These are phyloP conservation scores for Solenopsis fugax DNA, from an alignment of 1,140 invertebrate genomes.

Conservation along the genomic window DNA sequence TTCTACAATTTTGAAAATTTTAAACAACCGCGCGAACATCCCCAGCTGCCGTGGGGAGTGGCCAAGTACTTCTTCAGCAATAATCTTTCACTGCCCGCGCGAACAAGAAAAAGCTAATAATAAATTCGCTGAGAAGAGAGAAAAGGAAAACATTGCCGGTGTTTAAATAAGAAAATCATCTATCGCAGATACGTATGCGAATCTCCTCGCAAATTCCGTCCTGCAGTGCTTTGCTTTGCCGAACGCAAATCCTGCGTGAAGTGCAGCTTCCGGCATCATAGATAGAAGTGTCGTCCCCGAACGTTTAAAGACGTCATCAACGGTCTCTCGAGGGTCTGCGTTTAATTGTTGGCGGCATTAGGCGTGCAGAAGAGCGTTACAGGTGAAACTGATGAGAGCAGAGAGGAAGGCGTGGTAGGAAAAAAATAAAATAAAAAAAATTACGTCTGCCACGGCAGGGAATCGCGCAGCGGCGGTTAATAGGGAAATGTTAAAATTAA, in stretches of 20 bases:
- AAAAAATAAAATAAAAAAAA: not conserved
- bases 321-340: constrained; percentile 6
- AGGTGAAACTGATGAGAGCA: not conserved
- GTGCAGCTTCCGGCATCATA: not conserved
- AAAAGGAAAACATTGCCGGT: not conserved
- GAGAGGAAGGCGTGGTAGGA: not conserved
- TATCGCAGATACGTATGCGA: not conserved
- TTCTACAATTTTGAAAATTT: not conserved
- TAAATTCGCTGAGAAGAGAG: not conserved
- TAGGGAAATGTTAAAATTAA: constrained; percentile 57
- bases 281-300: not conserved
- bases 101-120: not conserved
- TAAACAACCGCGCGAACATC: not conserved
- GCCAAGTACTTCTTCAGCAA: not conserved
- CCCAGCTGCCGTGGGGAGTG: not conserved
- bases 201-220: constrained; percentile 39
- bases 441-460: not conserved
- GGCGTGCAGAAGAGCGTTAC: not conserved
- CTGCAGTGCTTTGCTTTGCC: constrained; percentile 20
- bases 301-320: constrained; percentile 8
- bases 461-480: constrained; percentile 16
- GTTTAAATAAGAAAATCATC: not conserved
- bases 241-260: constrained; percentile 6
- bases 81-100: constrained; percentile 39
- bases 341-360: constrained; percentile 20